A percentile compares a stretch with the other conserved stretches of the same genome.
Conservation (phyloP, 2,113 vertebrate species). For the Parotia lawesii region DNA sequence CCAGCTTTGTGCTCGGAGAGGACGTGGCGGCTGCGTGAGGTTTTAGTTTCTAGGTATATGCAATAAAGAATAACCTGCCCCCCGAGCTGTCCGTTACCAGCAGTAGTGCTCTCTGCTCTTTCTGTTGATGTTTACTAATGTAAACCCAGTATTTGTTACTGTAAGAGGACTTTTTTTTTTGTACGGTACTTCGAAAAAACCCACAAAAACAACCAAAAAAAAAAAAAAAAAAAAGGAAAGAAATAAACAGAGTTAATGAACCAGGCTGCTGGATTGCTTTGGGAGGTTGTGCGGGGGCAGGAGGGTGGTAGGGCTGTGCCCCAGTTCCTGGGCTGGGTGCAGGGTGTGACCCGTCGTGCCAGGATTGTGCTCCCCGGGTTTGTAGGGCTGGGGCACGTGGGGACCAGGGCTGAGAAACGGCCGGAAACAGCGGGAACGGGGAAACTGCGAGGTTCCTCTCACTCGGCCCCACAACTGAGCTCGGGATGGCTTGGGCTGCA, state of each 20-base stretch:
- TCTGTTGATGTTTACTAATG: slow-evolving; percentile 65
- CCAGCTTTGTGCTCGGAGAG: not conserved
- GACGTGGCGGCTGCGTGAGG: not conserved
- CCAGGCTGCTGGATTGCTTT: not conserved
- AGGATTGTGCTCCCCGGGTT: not conserved
- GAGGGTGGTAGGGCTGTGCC: not conserved
- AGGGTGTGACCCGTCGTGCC: not conserved
- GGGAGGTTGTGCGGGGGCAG: not conserved
- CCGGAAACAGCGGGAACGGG: not conserved
- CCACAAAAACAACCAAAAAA: not conserved
- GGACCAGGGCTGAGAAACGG: not conserved
- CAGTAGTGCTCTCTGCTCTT: slow-evolving; percentile 39
- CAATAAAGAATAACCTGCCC: slow-evolving; percentile 35
- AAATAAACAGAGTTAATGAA: slow-evolving; percentile 40
- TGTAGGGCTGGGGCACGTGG: not conserved
- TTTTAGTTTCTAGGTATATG: slow-evolving; percentile 26
- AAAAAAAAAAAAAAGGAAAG: not conserved
- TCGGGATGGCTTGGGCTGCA: accelerated
- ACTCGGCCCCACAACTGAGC: accelerated
- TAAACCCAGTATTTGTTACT: slow-evolving; percentile 79
- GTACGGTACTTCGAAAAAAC: slow-evolving; percentile 75
- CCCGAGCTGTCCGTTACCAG: slow-evolving; percentile 21
- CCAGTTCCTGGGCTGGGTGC: not conserved
- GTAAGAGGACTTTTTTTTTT: slow-evolving; percentile 63
- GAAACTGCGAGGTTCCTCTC: accelerated